Conservation (phyloP, 2,113 vertebrate genomes). For the Carassius auratus region DNA sequence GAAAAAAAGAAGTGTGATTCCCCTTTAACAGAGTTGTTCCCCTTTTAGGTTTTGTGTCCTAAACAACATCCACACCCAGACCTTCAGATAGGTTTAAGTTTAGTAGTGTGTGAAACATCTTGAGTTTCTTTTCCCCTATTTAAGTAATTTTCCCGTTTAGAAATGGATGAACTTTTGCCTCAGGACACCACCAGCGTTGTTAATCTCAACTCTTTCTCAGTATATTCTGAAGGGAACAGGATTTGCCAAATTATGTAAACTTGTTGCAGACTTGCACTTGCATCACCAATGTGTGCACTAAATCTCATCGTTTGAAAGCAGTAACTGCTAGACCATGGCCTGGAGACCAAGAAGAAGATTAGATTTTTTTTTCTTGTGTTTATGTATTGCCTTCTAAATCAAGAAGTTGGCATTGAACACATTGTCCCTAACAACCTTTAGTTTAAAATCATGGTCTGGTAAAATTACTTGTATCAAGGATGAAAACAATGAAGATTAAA, state of each 20-base stretch:
- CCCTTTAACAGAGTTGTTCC: background rate
- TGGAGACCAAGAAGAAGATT: background rate
- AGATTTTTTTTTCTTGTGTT: background rate
- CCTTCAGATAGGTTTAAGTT: background rate
- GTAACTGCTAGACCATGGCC: background rate
- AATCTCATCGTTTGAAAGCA: background rate
- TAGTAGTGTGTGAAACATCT: background rate
- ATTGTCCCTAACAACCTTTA: background rate
- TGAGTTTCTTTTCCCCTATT: background rate
- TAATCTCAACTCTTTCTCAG: conserved; percentile 32
- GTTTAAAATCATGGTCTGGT: background rate
- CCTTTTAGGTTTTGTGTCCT: conserved; percentile 35
- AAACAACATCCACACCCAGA: background rate
- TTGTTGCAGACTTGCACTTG: background rate
- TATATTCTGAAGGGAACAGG: conserved; percentile 1
- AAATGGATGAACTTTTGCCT: conserved; percentile 47
- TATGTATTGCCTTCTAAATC: background rate
- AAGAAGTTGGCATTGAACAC: background rate
- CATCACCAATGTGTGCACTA: background rate
- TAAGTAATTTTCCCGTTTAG: conserved; percentile 3
- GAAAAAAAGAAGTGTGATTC: background rate
- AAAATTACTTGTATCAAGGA: background rate
- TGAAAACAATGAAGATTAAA: background rate
- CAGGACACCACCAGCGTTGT: conserved; percentile 20
- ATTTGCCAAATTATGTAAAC: background rate